Evolutionary conservation across 2,888 invertebrate genomes (phyloP).

Genomic region (Galerucella nymphaeae): DNA sequence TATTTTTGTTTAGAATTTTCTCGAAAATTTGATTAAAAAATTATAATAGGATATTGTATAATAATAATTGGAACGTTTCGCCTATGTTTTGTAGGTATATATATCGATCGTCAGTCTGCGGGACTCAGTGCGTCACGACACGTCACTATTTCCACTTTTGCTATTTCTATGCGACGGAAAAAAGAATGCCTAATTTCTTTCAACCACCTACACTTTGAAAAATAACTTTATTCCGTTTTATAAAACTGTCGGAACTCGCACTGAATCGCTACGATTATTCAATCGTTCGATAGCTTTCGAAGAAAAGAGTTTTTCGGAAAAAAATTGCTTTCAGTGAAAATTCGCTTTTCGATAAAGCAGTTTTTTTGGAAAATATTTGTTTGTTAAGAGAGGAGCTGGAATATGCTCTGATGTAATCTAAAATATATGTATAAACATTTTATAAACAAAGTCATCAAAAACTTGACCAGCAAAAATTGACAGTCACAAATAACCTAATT

Average conservation of each 20-base stretch:
- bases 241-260: background rate
- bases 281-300: background rate
- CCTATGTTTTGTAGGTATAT: conserved; percentile 23
- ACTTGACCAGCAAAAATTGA: no score
- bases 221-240: background rate
- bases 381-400: no score
- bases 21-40: background rate
- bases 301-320: background rate
- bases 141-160: conserved; percentile 45
- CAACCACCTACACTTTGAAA: background rate
- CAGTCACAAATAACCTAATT: no score
- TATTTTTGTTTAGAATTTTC: background rate
- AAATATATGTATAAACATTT: no score
- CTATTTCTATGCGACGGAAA: conserved; percentile 36
- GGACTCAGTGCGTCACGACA: conserved; percentile 46
- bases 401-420: no score
- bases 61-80: conserved; percentile 21
- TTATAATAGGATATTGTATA: background rate
- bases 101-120: conserved; percentile 45
- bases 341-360: no score
- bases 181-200: conserved; percentile 16
- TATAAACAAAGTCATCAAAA: no score
- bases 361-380: no score
- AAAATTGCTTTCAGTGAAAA: no score
- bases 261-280: background rate